These are phyloP conservation scores for Acropora tenuis DNA, from an alignment of 64 coral and sea anemone genomes.

Conservation along the genomic window DNA sequence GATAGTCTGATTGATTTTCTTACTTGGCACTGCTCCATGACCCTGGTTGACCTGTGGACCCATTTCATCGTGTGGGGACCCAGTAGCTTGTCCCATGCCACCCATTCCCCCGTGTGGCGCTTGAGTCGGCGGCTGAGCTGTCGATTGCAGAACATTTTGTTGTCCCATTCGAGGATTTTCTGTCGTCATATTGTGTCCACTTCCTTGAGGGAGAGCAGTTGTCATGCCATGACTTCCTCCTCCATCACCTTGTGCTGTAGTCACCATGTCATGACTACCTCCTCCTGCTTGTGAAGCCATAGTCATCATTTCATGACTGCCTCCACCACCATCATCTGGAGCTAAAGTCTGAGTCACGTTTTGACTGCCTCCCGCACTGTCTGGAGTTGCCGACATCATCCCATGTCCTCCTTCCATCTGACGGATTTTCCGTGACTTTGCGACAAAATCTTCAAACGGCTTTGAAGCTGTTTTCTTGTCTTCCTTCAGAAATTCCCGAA, in stretches of 20 bases:
- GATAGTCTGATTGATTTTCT: conserved; percentile 3
- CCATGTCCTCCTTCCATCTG: conserved; percentile 10
- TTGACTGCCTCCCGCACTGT: too few species aligned
- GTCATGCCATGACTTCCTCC: not conserved
- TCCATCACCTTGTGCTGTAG: not conserved
- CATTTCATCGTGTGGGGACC: not conserved
- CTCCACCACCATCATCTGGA: not conserved
- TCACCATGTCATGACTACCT: not conserved
- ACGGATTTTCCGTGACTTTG: conserved; percentile 10
- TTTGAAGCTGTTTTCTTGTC: not conserved
- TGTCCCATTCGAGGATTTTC: not conserved
- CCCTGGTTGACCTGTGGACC: not conserved
- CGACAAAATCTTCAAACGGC: not conserved
- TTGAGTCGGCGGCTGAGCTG: not conserved
- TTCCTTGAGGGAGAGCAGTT: not conserved
- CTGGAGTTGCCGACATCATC: not conserved
- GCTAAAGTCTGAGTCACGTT: not conserved
- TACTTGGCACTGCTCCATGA: not conserved
- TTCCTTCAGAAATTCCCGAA: not conserved
- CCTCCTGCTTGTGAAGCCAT: not conserved
- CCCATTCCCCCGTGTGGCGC: not conserved
- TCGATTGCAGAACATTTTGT: not conserved
- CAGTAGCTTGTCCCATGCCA: not conserved
- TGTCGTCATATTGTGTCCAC: not conserved
- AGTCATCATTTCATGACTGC: not conserved